Evolutionary conservation across 1,140 invertebrate genomes (phyloP), one percentile per base, ranked within the genome.

Genomic region (Gryllus bimaculatus): DNA sequence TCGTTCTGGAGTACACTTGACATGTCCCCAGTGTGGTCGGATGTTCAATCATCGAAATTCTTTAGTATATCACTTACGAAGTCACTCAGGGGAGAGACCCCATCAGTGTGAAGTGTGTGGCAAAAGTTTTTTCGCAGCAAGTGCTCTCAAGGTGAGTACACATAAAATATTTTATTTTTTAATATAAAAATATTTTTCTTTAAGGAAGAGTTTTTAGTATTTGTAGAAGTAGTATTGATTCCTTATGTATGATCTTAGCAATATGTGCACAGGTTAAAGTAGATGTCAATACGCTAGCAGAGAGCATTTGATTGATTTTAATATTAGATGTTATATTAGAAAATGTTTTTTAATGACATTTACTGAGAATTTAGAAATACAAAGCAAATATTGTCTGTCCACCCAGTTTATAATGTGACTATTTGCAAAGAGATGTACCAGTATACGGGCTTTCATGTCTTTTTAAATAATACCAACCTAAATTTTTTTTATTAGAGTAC

Each of bases 11-110:
- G 15, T 79, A 78, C 82, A 83, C 79, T 83, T 91, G 82, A 86
- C 86, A 0, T 96, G 94, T 83, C 89, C 84, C 66, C 88, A 93
- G 80, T 96, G 95, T 82, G 88, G 89, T 18, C 86, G 93, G 78
- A 89, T 91, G 47, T 96, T 96, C 84, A 90, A 91, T 80, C 93
- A 96, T 82, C 87, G 92, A 77, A 96, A 95, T 85, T 95, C 94
- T 74, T 85, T 96, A 73, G 89, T 94, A 47, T 96, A 96, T 85
- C 95, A 96, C 82, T 89, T 94, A 87, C 85, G 93, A 80, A 93
- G 93, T 78, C 94, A 96, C 83, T 92, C 89, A 7, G 92, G 93
- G 8, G 90, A 92, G 82, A 87, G 93, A 82, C 93, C 93, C 10
- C 92, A 94, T 83, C 89, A 91, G n/a, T 96, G 94, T 83, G 89